Conservation (phyloP, 1,140 invertebrate species). For the Drosophila hydei region DNA sequence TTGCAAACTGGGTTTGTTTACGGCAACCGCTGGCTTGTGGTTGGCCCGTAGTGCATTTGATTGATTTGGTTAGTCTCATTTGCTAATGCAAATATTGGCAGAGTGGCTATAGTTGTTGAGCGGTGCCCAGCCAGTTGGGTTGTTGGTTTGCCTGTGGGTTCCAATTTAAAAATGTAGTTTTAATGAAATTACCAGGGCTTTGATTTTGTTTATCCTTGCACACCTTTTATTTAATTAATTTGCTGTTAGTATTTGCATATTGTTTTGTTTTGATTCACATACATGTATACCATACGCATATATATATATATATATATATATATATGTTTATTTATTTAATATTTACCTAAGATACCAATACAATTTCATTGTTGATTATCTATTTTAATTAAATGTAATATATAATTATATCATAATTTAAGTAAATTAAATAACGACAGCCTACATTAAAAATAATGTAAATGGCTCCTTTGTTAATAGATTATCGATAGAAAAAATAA, state of each 20-base stretch:
- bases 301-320: conserved; percentile 14
- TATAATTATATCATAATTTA: conserved; percentile 49
- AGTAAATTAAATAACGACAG: conserved; percentile 39
- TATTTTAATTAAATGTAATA: conserved; percentile 72
- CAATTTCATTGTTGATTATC: conserved; percentile 76
- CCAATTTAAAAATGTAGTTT: conserved; percentile 39
- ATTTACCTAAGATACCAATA: conserved; percentile 71
- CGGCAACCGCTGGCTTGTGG: conserved; percentile 61
- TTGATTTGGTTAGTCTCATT: conserved; percentile 72
- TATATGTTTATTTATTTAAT: conserved; percentile 21
- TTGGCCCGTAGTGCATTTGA: conserved; percentile 62
- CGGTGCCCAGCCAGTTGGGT: neutral
- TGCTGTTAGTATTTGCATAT: conserved; percentile 57
- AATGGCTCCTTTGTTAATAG: too few species aligned
- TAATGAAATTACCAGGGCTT: conserved; percentile 66
- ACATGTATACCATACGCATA: conserved; percentile 11
- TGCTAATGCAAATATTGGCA: conserved; percentile 68
- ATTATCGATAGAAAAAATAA: too few species aligned
- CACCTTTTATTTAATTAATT: conserved; percentile 72
- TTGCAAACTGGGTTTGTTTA: conserved; percentile 39
- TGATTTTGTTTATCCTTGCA: conserved; percentile 70
- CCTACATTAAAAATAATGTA: conserved; percentile 1
- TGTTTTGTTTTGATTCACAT: conserved; percentile 29
- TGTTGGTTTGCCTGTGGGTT: conserved; percentile 7
- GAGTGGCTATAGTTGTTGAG: conserved; percentile 17